Evolutionary conservation across 2,797 vertebrate species (phyloP), one percentile per base, ranked within the genome.

Genomic region (Stomatorhinus walkeri): DNA sequence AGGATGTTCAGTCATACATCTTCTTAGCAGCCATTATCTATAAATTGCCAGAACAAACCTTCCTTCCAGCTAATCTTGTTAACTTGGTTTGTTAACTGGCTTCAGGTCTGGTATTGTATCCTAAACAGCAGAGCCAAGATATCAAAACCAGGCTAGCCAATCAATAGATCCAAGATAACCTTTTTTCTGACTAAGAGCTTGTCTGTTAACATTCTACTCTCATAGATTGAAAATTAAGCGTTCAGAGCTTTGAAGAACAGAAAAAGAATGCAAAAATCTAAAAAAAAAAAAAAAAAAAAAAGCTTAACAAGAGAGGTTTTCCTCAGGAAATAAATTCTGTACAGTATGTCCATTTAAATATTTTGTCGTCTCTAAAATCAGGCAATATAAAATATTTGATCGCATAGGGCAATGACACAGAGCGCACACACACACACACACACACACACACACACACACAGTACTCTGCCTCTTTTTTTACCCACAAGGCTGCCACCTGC

Each of bases 401-500:
- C 19, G 76, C 40, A 46, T 22, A 0, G 76, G 76, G 43, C 19
- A 81, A 10, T 81, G 40, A 81, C 2, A 0, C 16, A n/a, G 19
- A 46, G 64, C 43, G 4, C 40, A 40, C 40, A 40, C 40, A 40
- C 40, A 40, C 40, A 43, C 43, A 36, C 49, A 54, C 24, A 48
- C 85, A 61, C 32, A 59, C 28, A 89, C 36, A 87, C 92, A 93
- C 90, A 92, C 93, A 91, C 93, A 93, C 94, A 94, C 94, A 93
- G 94, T 94, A 93, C 91, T 89, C 92, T 94, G 92, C 85, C 32
- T 59, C 51, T 36, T 40, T 52, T 93, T 92, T 88, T 94, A 93
- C 94, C 94, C 94, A 94, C 93, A 93, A 95, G 95, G 94, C 94
- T 92, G 94, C 96, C 96, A 96, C 96, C 96, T 96, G 95, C 95